Evolutionary conservation across 1,140 invertebrate species (phyloP), one percentile per base, ranked within the genome.

Genomic region (Oryctes rhinoceros): DNA sequence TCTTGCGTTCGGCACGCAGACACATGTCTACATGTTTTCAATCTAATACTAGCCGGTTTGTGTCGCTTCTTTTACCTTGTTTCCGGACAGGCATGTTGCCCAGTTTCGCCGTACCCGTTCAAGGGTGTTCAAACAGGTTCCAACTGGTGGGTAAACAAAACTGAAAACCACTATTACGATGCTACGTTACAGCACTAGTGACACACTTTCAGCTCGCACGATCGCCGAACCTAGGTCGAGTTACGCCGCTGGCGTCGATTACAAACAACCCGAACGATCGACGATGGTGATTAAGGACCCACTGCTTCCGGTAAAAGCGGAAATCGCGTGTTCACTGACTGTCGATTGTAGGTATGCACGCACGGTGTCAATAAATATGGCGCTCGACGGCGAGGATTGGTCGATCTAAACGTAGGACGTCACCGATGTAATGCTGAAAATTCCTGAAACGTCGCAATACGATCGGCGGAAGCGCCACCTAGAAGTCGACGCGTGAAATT

Each of bases 361-460:
- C 65, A 67, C 65, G 65, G 65, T 67, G 65, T 67, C 65, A 67
- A 67, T 67, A 67, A 67, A 67, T 67, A 67, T 67, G 65, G 65
- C 65, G 65, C 30, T 67, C 65, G 3, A 35, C 20, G 30, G 20
- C 18, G 65, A 24, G 65, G 65, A 67, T 67, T 67, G 65, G 65
- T 67, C 65, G 65, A 67, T 67, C 65, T 67, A 18, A 67, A 67
- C 65, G 20, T 18, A 10, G 30, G 65, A 67, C 65, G 65, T 67
- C 65, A 67, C 30, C 24, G 65, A 67, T 30, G 18, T 67, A 24
- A 67, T 67, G 65, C 65, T 67, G 65, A 67, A 67, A 67, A 35
- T 67, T 67, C 65, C 65, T 67, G 65, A 67, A 67, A 67, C 65
- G 65, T 67, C 65, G 65, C 65, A 67, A 67, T 67, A 67, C 20